Conservation (phyloP, 2,797 vertebrate genomes). For the Salmo trutta region DNA sequence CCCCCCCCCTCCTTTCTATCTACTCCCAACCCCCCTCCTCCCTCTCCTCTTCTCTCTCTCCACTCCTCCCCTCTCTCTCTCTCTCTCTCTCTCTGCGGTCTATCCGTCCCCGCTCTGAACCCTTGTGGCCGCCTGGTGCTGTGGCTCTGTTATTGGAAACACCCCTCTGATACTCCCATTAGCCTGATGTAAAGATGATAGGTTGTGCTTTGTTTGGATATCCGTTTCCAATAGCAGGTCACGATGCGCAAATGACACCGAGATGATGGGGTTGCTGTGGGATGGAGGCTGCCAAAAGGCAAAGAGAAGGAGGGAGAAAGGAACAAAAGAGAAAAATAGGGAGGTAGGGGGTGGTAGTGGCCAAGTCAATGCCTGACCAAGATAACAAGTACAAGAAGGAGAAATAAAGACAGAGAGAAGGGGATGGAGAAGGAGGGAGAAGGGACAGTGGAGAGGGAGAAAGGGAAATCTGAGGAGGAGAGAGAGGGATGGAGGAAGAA, state of each 20-base stretch:
- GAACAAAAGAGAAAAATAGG: slow-evolving; percentile 23
- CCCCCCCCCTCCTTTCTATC: background rate
- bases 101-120: slow-evolving; percentile 68
- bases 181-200: slow-evolving; percentile 70
- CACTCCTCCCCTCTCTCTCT: background rate
- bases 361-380: background rate
- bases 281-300: slow-evolving; percentile 38
- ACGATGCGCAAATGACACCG: slow-evolving; percentile 43
- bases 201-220: slow-evolving; percentile 68
- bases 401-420: slow-evolving; percentile 5
- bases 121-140: slow-evolving; percentile 46
- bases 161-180: slow-evolving; percentile 61
- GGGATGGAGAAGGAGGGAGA: slow-evolving; percentile 6
- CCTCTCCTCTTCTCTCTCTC: background rate
- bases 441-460: slow-evolving; percentile 9
- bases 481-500: background rate
- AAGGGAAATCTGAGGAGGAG: background rate
- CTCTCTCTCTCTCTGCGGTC: slow-evolving; percentile 44
- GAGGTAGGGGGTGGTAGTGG: slow-evolving; percentile 1
- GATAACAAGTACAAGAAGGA: slow-evolving; percentile 1
- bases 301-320: background rate
- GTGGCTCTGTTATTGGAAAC: slow-evolving; percentile 70
- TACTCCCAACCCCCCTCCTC: background rate
- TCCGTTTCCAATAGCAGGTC: slow-evolving; percentile 62
- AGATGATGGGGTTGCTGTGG: slow-evolving; percentile 52